phyloP scores from a whole-genome alignment of 2,113 vertebrate genomes.

The Myotis davidii region DNA sequence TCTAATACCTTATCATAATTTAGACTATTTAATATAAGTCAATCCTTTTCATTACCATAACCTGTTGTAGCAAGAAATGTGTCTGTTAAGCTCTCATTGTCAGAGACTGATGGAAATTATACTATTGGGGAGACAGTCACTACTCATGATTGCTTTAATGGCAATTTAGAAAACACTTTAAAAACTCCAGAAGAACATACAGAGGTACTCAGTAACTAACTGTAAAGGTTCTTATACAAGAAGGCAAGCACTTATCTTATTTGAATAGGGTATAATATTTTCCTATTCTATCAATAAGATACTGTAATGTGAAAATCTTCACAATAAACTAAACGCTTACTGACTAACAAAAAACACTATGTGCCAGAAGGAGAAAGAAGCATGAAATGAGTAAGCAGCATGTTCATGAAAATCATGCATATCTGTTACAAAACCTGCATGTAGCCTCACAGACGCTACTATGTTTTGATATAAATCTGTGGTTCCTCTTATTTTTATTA shows the following conservation, averaged over 20 bases:
- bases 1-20: slow-evolving; percentile 6
- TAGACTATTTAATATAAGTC: slow-evolving; percentile 26
- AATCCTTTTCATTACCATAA: slow-evolving; percentile 35
- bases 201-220: slow-evolving; percentile 33
- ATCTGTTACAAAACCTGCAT: not conserved
- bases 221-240: slow-evolving; percentile 5
- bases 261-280: slow-evolving; percentile 29
- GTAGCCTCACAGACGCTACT: not conserved
- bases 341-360: not conserved
- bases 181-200: slow-evolving; percentile 20
- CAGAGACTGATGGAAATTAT: slow-evolving; percentile 13
- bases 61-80: not conserved
- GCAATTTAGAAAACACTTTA: not conserved
- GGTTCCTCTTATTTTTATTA: not conserved
- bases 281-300: not conserved
- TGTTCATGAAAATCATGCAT: not conserved
- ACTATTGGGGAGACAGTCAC: not conserved
- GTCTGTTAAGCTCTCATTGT: not conserved
- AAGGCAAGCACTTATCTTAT: slow-evolving; percentile 34
- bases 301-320: slow-evolving; percentile 29
- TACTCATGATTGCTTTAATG: not conserved
- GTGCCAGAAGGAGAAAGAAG: not conserved
- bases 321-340: not conserved
- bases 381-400: not conserved
- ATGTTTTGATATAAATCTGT: not conserved